Evolutionary conservation across 1,140 invertebrate species (phyloP).

Genomic region (Sarcophaga bullata): DNA sequence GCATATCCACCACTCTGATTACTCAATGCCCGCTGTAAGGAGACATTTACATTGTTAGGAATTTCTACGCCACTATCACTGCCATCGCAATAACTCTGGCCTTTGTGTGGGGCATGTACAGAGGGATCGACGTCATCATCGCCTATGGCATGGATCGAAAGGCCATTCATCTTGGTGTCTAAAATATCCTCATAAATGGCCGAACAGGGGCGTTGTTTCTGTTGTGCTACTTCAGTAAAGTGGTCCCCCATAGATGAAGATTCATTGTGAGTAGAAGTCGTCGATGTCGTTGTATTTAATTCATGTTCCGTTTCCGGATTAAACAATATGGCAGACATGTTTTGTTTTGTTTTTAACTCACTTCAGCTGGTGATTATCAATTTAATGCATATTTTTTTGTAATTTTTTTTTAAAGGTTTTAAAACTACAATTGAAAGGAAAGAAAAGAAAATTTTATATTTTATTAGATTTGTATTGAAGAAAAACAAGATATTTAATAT

Average conservation of each 20-base stretch:
- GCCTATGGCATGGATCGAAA: slow-evolving; percentile 51
- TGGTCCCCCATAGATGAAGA: not conserved
- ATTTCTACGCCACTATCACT: slow-evolving; percentile 83
- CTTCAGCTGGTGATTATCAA: not conserved
- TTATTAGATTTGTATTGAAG: not conserved
- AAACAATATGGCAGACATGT: slow-evolving; percentile 35
- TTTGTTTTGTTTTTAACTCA: not conserved
- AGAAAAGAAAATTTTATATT: not conserved
- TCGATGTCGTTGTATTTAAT: not conserved
- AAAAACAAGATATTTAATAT: not conserved
- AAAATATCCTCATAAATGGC: slow-evolving; percentile 45
- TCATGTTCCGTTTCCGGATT: slow-evolving; percentile 8
- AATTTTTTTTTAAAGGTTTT: not conserved
- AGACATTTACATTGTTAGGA: slow-evolving; percentile 67
- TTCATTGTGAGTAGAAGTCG: not conserved
- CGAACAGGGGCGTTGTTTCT: not conserved
- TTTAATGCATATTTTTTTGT: slow-evolving; percentile 18
- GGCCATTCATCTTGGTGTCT: slow-evolving; percentile 53
- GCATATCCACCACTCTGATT: slow-evolving; percentile 72
- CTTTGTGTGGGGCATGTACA: slow-evolving; percentile 18
- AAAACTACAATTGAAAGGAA: not conserved
- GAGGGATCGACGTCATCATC: slow-evolving; percentile 35
- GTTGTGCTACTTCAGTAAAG: slow-evolving; percentile 20
- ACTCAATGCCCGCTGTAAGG: slow-evolving; percentile 67
- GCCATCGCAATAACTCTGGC: slow-evolving; percentile 68